Evolutionary conservation across 2,113 vertebrate genomes (phyloP).

Genomic region (Cynopterus brachyotis): DNA sequence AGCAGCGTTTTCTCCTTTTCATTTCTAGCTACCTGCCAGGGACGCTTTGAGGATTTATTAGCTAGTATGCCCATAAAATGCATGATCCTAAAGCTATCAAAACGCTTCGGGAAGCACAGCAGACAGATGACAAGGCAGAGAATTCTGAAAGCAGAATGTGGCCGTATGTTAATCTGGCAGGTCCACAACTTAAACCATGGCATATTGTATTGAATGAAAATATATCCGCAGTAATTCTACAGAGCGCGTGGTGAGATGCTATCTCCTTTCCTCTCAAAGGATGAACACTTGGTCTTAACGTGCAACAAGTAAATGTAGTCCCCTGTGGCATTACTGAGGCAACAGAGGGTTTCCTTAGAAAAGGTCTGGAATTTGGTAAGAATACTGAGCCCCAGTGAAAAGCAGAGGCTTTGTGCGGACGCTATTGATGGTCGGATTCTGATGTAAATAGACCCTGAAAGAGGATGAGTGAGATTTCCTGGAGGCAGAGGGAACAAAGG

Average conservation of each 20-base stretch:
- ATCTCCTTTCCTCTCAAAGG: background rate
- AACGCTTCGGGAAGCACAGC: background rate
- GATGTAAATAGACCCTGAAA: background rate
- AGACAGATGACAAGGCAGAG: slow-evolving; percentile 31
- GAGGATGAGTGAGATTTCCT: background rate
- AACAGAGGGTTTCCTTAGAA: background rate
- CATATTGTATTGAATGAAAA: slow-evolving; percentile 60
- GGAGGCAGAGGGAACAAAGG: background rate
- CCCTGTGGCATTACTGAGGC: background rate
- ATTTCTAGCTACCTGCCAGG: background rate
- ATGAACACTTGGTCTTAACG: background rate
- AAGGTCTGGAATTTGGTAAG: background rate
- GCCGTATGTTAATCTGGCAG: slow-evolving; percentile 35
- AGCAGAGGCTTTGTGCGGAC: background rate
- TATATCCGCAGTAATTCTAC: background rate
- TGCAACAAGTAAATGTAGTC: background rate
- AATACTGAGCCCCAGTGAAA: background rate
- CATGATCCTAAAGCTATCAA: background rate
- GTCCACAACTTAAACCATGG: background rate
- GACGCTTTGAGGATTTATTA: background rate
- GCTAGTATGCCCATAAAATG: background rate
- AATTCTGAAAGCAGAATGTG: slow-evolving; percentile 28
- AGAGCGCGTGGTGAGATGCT: background rate
- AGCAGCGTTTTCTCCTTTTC: background rate
- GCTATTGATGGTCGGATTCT: background rate